A percentile compares a stretch with the other conserved stretches of the same genome.
These are phyloP conservation scores for Cantharis nigra DNA, from an alignment of 2,888 invertebrate species.

Conservation along the genomic window DNA sequence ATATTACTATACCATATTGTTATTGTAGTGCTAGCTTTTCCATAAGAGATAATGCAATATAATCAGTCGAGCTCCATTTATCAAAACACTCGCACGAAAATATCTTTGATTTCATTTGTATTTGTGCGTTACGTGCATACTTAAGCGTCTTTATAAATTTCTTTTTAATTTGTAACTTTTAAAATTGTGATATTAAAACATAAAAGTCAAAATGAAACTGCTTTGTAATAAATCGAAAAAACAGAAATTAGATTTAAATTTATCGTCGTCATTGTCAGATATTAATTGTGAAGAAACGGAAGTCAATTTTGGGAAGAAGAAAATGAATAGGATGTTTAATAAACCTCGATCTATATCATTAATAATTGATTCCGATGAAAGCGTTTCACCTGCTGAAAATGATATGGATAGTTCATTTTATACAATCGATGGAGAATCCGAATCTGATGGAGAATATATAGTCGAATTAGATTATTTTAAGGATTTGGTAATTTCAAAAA, in stretches of 20 bases:
- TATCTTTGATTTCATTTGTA: not conserved
- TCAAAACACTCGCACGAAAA: not conserved
- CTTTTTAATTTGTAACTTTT: not conserved
- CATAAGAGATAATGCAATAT: not conserved
- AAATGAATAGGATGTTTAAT: too few relatives aligned
- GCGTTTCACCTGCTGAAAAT: not conserved
- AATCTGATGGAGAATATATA: too few relatives aligned
- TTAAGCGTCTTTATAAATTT: not conserved
- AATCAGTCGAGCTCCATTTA: not conserved
- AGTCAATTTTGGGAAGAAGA: fast-evolving
- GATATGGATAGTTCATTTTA: not conserved
- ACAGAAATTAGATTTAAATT: not conserved
- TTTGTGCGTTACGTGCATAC: too few relatives aligned
- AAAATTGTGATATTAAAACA: not conserved
- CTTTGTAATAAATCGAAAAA: not conserved
- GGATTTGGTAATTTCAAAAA: not conserved
- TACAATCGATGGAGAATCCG: not conserved
- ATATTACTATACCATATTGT: not conserved
- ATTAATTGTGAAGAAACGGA: not conserved
- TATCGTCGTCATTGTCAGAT: not conserved
- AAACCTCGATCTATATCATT: not conserved
- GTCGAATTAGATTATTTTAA: too few relatives aligned
- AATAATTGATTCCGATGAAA: not conserved
- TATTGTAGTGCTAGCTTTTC: not conserved
- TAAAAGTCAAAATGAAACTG: not conserved